Evolutionary conservation across 2,797 vertebrate genomes (phyloP).

Genomic region (Tauraco hartlaubi): DNA sequence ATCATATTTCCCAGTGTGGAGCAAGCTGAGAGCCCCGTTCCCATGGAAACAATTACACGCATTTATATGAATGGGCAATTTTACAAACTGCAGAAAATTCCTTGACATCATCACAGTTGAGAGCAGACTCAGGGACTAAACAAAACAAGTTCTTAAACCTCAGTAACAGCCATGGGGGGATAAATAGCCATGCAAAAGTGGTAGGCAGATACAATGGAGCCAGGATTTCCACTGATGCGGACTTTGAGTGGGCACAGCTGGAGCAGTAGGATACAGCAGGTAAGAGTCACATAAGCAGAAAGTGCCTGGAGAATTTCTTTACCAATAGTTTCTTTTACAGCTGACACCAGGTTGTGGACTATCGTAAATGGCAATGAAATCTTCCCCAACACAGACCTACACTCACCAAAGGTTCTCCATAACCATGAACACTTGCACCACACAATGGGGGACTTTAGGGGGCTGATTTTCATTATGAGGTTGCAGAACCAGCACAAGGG

Average conservation of each 20-base stretch:
- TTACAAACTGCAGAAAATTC: neutral
- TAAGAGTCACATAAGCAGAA: neutral
- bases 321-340: neutral
- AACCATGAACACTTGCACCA: neutral
- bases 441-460: accelerated
- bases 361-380: neutral
- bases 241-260: neutral
- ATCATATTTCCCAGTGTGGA: neutral
- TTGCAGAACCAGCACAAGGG: neutral
- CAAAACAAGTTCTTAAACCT: neutral
- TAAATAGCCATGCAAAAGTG: neutral
- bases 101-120: neutral
- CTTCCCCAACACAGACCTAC: neutral
- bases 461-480: neutral
- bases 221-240: neutral
- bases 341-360: neutral
- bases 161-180: neutral
- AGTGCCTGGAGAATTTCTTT: neutral
- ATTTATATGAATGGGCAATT: conserved; percentile 27
- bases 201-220: neutral
- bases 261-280: neutral
- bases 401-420: neutral
- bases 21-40: neutral
- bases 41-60: conserved; percentile 38
- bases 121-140: neutral